Evolutionary conservation across 2,113 vertebrate species (phyloP).

Genomic region (Atrichornis clamosus): DNA sequence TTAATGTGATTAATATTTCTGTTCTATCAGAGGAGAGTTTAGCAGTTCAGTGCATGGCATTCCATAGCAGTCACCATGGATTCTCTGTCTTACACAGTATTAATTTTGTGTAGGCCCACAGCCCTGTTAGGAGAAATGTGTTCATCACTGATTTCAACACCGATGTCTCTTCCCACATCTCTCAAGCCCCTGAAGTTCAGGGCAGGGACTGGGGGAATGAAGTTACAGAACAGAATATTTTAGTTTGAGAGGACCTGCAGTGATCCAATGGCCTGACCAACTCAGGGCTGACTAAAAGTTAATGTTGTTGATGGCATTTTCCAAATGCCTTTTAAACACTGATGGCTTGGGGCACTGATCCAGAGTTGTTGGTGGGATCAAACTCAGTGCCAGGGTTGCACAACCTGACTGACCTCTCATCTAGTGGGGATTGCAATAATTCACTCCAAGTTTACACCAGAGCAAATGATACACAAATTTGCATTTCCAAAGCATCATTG

Average conservation of each 20-base stretch:
- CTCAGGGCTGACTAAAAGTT: not conserved
- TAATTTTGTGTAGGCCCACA: not conserved
- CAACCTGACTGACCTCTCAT: not conserved
- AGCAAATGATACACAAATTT: not conserved
- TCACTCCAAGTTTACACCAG: not conserved
- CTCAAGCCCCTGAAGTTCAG: not conserved
- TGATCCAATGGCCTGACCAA: not conserved
- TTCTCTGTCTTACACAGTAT: not conserved
- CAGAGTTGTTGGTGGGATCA: not conserved
- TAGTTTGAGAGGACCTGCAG: not conserved
- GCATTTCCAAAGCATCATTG: not conserved
- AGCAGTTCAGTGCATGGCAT: not conserved
- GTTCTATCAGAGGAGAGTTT: not conserved
- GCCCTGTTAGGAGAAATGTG: not conserved
- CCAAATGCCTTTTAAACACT: not conserved
- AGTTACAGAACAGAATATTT: not conserved
- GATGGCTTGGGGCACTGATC: rapidly evolving
- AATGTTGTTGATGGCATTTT: not conserved
- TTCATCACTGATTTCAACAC: not conserved
- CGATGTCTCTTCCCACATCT: not conserved
- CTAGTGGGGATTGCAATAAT: not conserved
- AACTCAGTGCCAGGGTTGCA: not conserved
- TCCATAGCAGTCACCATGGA: not conserved
- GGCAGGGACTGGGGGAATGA: not conserved
- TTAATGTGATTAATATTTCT: not conserved